phyloP scores from a whole-genome alignment of 2,888 invertebrate genomes.

The Eurois occulta region DNA sequence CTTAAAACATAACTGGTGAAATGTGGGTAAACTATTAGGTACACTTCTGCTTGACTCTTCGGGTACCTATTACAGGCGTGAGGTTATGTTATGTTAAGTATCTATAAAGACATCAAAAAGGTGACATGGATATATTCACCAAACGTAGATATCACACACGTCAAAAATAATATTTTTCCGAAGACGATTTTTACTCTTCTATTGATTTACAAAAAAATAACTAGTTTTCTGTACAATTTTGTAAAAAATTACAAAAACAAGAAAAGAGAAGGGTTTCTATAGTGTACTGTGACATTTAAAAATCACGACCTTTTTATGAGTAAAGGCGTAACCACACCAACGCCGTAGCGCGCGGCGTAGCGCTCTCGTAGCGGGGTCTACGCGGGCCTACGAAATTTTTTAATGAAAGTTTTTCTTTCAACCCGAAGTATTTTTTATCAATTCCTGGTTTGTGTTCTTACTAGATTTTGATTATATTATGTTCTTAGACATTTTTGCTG shows the following conservation, averaged over 20 bases:
- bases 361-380: slow-evolving; percentile 49
- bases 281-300: slow-evolving; percentile 21
- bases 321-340: slow-evolving; percentile 7
- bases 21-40: too few species aligned
- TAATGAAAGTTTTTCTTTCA: slow-evolving; percentile 12
- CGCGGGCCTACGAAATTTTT: slow-evolving; percentile 35
- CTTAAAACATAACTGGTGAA: too few species aligned
- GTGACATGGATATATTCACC: neutral
- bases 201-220: neutral
- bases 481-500: neutral
- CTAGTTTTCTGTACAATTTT: neutral
- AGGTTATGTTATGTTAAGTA: neutral
- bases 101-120: neutral
- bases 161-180: neutral
- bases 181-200: neutral
- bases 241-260: slow-evolving; percentile 14
- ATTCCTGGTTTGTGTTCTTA: slow-evolving; percentile 6
- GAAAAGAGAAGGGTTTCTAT: neutral
- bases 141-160: neutral
- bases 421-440: neutral
- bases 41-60: too few species aligned
- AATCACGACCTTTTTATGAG: slow-evolving; percentile 33
- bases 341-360: slow-evolving; percentile 41
- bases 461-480: neutral
- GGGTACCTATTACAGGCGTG: too few species aligned